Conservation (phyloP, 2,888 invertebrate species). For the Spicauda simplicius region DNA sequence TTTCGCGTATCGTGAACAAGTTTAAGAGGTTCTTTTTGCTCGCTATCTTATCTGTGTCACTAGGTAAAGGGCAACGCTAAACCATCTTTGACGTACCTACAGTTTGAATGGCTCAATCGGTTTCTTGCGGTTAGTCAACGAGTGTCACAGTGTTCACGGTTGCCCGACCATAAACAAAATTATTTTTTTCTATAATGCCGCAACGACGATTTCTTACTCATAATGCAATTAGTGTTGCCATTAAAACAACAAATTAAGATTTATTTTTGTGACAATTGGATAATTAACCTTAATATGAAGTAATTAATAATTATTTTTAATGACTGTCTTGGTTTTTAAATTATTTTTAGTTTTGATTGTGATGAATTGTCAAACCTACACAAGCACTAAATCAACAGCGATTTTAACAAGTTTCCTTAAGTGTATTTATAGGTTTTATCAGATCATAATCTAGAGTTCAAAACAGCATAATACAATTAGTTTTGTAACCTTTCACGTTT, state of each 20-base stretch:
- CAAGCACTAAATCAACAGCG: background rate
- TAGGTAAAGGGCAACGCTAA: constrained; percentile 76
- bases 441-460: background rate
- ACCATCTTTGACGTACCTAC: constrained; percentile 50
- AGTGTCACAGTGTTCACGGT: constrained; percentile 45
- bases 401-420: no score
- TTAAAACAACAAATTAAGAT: constrained; percentile 19
- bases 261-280: constrained; percentile 14
- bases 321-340: background rate
- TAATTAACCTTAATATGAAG: constrained; percentile 9
- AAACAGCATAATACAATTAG: no score
- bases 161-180: constrained; percentile 48
- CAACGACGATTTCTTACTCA: constrained; percentile 27
- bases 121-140: constrained; percentile 51
- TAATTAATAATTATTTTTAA: constrained; percentile 8
- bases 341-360: background rate
- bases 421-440: no score
- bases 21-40: constrained; percentile 56
- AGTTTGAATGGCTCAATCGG: constrained; percentile 43
- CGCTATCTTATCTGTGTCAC: constrained; percentile 70
- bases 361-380: background rate
- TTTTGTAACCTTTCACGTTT: no score
- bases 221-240: constrained; percentile 30
- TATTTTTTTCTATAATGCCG: constrained; percentile 29
- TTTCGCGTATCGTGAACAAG: constrained; percentile 45